phyloP scores from a whole-genome alignment of 2,113 vertebrate species.

The Xenopus laevis region DNA sequence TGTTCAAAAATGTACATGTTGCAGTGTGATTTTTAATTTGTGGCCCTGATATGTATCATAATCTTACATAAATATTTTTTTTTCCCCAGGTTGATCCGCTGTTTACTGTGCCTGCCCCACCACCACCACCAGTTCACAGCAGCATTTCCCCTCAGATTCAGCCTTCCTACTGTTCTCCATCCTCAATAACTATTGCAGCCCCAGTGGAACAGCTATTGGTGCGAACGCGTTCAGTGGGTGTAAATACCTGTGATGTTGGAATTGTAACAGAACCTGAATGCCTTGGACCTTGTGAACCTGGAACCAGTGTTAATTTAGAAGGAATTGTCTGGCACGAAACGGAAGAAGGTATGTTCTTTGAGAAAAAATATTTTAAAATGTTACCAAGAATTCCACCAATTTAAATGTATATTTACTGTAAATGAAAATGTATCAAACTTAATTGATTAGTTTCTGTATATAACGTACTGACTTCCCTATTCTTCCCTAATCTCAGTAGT shows the following conservation, averaged over 20 bases:
- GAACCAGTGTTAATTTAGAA: conserved; percentile 94
- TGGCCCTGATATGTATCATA: no score
- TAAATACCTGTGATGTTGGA: conserved; percentile 87
- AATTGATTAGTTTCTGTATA: no score
- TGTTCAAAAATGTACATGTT: no score
- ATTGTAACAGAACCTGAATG: conserved; percentile 80
- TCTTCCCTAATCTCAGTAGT: no score
- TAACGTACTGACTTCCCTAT: no score
- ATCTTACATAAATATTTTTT: not conserved
- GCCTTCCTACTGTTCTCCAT: conserved; percentile 78
- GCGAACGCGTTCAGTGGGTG: conserved; percentile 87
- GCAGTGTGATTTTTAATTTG: no score
- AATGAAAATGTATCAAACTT: no score
- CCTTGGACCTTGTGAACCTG: conserved; percentile 89
- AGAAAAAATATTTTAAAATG: not conserved
- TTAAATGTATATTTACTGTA: no score
- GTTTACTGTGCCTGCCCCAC: conserved; percentile 86
- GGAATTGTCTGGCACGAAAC: conserved; percentile 98
- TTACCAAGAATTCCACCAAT: not conserved
- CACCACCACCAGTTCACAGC: conserved; percentile 70
- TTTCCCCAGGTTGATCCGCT: conserved; percentile 82
- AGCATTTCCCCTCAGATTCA: conserved; percentile 75
- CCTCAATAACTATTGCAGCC: conserved; percentile 79
- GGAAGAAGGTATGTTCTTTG: conserved; percentile 79
- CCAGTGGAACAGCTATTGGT: conserved; percentile 83